A percentile compares a stretch with the other conserved stretches of the same genome.
Evolutionary conservation across 92 coral and sea anemone genomes (phyloP).

Genomic region (Plumapathes pennacea): DNA sequence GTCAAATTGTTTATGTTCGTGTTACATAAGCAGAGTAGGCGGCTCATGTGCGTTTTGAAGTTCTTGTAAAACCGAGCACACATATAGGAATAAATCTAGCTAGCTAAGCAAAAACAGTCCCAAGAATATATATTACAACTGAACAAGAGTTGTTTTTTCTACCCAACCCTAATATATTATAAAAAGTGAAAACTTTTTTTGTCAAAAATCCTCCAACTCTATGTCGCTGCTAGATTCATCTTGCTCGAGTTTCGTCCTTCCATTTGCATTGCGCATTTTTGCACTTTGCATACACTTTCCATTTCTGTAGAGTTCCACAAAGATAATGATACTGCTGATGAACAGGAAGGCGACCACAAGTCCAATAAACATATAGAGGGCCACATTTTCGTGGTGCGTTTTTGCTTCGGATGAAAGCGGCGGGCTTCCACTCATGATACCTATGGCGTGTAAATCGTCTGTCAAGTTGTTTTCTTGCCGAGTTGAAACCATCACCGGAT

Average conservation of each 20-base stretch:
- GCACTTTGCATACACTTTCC: slow-evolving; percentile 69
- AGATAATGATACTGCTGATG: slow-evolving; percentile 79
- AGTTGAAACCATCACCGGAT: too few species aligned
- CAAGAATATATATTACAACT: too few species aligned
- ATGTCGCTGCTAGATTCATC: slow-evolving; percentile 54
- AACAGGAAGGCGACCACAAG: slow-evolving; percentile 90
- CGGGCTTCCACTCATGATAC: slow-evolving; percentile 47
- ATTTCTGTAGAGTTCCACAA: slow-evolving; percentile 87
- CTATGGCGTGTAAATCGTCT: slow-evolving; percentile 56
- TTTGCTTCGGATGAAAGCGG: slow-evolving; percentile 78
- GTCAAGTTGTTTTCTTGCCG: slow-evolving; percentile 54
- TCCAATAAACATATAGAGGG: slow-evolving; percentile 97
- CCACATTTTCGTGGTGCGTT: slow-evolving; percentile 85
- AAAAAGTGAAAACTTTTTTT: too few species aligned
- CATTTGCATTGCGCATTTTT: slow-evolving; percentile 48
- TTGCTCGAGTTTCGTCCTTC: slow-evolving; percentile 34
- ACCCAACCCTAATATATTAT: too few species aligned
- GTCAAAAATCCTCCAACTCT: slow-evolving; percentile 59
- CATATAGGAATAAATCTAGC: too few species aligned
- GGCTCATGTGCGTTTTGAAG: too few species aligned
- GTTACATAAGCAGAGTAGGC: too few species aligned
- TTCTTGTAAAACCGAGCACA: too few species aligned
- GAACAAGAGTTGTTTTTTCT: too few species aligned
- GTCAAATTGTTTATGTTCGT: too few species aligned
- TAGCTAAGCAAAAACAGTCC: too few species aligned